Conservation (phyloP, 1,140 invertebrate genomes). For the Aphelenchoides besseyi region DNA sequence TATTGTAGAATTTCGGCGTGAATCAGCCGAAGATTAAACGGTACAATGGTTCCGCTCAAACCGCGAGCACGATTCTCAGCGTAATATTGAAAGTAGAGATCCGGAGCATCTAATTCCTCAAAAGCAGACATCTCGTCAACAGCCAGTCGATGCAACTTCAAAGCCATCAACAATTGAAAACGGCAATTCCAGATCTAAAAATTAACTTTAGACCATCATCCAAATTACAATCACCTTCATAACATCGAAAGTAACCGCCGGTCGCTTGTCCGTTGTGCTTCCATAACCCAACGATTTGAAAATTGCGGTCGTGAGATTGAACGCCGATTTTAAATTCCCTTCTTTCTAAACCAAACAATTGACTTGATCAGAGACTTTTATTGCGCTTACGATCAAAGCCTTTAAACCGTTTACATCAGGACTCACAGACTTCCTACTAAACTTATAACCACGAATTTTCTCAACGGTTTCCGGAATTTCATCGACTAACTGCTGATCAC, state of each 20-base stretch:
- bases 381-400: constrained; percentile 20
- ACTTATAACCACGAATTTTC: neutral
- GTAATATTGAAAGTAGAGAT: constrained; percentile 51
- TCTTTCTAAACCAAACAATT: neutral
- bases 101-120: constrained; percentile 52
- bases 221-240: constrained; percentile 3
- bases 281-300: constrained; percentile 6
- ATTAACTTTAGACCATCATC: neutral
- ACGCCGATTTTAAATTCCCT: constrained; percentile 8
- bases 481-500: constrained; percentile 17
- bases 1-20: constrained; percentile 47
- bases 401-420: constrained; percentile 18
- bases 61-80: neutral
- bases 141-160: constrained; percentile 40
- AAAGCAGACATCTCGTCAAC: constrained; percentile 46
- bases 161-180: constrained; percentile 46
- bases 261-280: neutral
- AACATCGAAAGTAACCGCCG: constrained; percentile 13
- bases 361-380: neutral
- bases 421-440: neutral
- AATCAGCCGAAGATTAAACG: constrained; percentile 45
- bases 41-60: constrained; percentile 34
- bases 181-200: constrained; percentile 48
- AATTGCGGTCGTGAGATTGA: constrained; percentile 17
- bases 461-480: constrained; percentile 10